phyloP scores from a whole-genome alignment of 2,797 vertebrate genomes.

The Trichosurus vulpecula region DNA sequence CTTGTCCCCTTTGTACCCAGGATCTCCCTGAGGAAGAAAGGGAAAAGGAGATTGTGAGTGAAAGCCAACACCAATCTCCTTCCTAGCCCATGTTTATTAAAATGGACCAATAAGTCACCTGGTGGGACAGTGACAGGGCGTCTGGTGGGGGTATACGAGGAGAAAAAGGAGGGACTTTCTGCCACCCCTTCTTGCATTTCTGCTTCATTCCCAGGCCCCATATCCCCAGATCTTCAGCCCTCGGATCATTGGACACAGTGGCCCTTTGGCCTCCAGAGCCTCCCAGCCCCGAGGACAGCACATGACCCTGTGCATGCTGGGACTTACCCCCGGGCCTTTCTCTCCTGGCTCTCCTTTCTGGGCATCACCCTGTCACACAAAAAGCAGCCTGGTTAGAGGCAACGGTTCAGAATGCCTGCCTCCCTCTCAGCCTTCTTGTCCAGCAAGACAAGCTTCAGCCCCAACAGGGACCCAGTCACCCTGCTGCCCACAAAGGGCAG shows the following conservation, averaged over 20 bases:
- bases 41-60: slow-evolving; percentile 17
- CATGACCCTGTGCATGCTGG: too few relatives aligned
- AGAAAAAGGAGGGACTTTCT: slow-evolving; percentile 19
- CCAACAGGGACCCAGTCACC: background rate
- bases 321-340: slow-evolving; percentile 87
- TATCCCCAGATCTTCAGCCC: background rate
- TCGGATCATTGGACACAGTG: too few relatives aligned
- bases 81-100: background rate
- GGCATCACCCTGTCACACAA: slow-evolving; percentile 85
- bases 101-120: background rate
- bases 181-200: slow-evolving; percentile 23
- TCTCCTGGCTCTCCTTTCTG: slow-evolving; percentile 88
- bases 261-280: background rate
- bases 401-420: background rate
- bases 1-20: slow-evolving; percentile 92
- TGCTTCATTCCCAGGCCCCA: background rate
- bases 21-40: slow-evolving; percentile 84
- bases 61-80: background rate
- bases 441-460: too few relatives aligned
- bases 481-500: background rate
- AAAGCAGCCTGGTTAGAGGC: slow-evolving; percentile 65
- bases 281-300: background rate
- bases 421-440: background rate
- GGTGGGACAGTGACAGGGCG: too few relatives aligned
- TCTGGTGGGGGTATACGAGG: background rate